Evolutionary conservation across 2,888 invertebrate genomes (phyloP).

Genomic region (Cephus nigrinus): DNA sequence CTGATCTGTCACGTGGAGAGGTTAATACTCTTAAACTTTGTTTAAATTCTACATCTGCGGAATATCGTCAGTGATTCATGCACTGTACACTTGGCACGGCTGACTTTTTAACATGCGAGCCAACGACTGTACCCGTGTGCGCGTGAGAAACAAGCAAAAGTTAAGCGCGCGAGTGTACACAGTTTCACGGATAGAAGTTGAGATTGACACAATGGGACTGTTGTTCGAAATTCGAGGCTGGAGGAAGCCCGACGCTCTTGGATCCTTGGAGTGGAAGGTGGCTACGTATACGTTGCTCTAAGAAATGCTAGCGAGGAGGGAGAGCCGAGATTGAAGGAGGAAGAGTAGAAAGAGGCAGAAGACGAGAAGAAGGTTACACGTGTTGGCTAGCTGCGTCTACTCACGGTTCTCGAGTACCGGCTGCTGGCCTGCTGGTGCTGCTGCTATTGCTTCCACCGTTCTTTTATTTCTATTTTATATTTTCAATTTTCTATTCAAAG

Average conservation of each 20-base stretch:
- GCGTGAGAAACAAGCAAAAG: not conserved
- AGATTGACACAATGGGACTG: slow-evolving; percentile 42
- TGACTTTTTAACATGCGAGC: not conserved
- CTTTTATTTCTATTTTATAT: slow-evolving; percentile 6
- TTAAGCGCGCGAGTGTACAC: not conserved
- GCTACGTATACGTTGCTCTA: slow-evolving; percentile 9
- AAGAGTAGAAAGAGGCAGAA: slow-evolving; percentile 11
- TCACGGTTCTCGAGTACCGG: slow-evolving; percentile 21
- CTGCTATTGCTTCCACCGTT: not conserved
- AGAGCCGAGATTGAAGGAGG: slow-evolving; percentile 14
- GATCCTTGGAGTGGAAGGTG: slow-evolving; percentile 14
- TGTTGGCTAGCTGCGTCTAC: slow-evolving; percentile 33
- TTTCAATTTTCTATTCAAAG: slow-evolving; percentile 31
- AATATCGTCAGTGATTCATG: not conserved
- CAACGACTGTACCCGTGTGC: not conserved
- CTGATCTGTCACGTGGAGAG: not conserved
- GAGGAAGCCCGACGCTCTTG: slow-evolving; percentile 34
- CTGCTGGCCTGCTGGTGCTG: not conserved
- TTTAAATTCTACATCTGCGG: not conserved
- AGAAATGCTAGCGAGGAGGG: slow-evolving; percentile 22
- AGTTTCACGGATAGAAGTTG: not conserved
- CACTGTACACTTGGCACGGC: not conserved
- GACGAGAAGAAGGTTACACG: slow-evolving; percentile 36
- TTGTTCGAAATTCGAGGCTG: slow-evolving; percentile 37
- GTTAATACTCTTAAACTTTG: not conserved